phyloP scores from a whole-genome alignment of 2,797 vertebrate species.

The Esox masquinongy region DNA sequence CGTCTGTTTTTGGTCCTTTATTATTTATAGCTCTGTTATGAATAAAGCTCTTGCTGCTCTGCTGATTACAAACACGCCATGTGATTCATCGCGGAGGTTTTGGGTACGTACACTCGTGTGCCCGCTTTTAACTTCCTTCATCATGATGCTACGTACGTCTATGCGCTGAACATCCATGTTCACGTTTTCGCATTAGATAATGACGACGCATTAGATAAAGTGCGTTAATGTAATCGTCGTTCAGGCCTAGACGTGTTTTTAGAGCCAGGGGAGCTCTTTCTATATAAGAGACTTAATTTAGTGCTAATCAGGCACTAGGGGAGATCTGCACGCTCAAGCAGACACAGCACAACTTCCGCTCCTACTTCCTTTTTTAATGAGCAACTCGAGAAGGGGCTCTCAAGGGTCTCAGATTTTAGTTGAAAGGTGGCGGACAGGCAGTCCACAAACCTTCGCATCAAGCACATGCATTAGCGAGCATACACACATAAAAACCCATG shows the following conservation, averaged over 20 bases:
- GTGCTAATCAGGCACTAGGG: not conserved
- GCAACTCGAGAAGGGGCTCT: not conserved
- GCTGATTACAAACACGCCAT: not conserved
- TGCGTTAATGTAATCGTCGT: not conserved
- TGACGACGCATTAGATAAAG: not conserved
- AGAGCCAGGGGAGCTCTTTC: not conserved
- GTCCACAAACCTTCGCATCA: not conserved
- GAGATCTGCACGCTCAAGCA: not conserved
- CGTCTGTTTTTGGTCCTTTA: not conserved
- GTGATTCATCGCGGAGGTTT: not conserved
- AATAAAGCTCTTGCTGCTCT: not conserved
- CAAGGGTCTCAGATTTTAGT: not conserved
- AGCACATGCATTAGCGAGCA: not conserved
- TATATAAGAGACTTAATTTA: not conserved
- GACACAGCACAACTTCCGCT: not conserved
- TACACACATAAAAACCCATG: not conserved
- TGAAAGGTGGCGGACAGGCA: not conserved
- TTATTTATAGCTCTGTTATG: not conserved
- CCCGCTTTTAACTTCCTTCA: not conserved
- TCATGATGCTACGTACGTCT: not conserved
- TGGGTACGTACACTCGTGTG: not conserved
- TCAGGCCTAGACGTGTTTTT: not conserved
- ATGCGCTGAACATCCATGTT: not conserved
- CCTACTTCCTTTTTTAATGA: not conserved
- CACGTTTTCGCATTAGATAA: not conserved